These are phyloP conservation scores for Aspidiotus destructor DNA, from an alignment of 2,888 invertebrate species.

Conservation along the genomic window DNA sequence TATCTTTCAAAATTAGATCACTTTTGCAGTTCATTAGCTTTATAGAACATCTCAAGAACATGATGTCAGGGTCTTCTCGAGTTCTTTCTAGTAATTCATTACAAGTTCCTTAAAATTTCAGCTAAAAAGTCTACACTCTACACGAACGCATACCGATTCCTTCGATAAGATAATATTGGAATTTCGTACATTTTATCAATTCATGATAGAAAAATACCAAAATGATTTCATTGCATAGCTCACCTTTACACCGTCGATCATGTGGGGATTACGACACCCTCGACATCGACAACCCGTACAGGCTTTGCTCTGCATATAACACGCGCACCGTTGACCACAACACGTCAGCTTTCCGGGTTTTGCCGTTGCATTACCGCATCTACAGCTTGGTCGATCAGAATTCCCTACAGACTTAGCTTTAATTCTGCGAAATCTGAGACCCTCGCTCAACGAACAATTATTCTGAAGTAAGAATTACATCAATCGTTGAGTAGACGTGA, in stretches of 20 bases:
- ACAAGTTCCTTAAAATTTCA: no score
- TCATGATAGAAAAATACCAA: no score
- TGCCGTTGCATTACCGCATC: constrained; percentile 83
- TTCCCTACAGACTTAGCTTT: constrained; percentile 5
- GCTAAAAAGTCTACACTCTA: no score
- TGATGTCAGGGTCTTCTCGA: no score
- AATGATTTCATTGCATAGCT: constrained; percentile 2
- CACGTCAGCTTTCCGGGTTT: constrained; percentile 84
- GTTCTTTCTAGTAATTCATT: no score
- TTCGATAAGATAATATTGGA: no score
- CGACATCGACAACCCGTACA: constrained; percentile 85
- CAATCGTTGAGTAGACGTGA: no score
- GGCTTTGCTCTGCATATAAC: constrained; percentile 81
- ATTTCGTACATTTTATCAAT: no score
- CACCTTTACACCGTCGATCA: constrained; percentile 71
- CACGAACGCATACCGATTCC: no score
- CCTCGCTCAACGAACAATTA: neutral
- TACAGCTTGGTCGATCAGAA: constrained; percentile 46
- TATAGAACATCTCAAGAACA: no score
- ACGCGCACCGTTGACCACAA: constrained; percentile 87
- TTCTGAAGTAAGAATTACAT: neutral
- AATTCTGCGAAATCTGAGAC: constrained; percentile 12
- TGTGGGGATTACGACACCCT: constrained; percentile 85
- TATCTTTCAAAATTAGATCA: no score
- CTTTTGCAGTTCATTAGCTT: no score